Evolutionary conservation across 2,888 invertebrate species (phyloP).

Genomic region (Tipula lateralis): DNA sequence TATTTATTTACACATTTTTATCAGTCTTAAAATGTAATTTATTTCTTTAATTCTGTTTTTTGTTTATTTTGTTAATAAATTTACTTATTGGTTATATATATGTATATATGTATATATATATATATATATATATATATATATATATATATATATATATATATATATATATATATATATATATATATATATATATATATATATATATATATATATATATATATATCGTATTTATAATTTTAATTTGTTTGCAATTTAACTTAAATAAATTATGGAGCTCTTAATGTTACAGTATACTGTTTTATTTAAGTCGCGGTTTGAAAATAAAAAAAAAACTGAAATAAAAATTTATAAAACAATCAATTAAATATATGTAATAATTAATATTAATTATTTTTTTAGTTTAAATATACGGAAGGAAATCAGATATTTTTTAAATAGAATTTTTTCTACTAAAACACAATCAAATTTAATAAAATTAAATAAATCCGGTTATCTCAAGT

Average conservation of each 20-base stretch:
- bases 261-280: background rate
- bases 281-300: background rate
- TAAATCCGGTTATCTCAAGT: background rate
- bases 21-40: conserved; percentile 15
- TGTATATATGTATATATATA: no score
- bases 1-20: conserved; percentile 20
- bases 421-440: background rate
- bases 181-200: no score
- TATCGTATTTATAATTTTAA: background rate
- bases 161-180: no score
- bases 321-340: no score
- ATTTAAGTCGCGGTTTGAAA: background rate
- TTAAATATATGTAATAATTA: background rate
- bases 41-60: background rate
- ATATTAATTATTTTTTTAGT: background rate
- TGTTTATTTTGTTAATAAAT: background rate
- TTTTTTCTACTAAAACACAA: background rate
- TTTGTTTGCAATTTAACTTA: background rate
- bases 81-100: background rate
- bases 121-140: no score
- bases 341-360: background rate
- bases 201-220: no score
- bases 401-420: background rate
- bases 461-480: background rate
- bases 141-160: no score